phyloP scores from a whole-genome alignment of 2,113 vertebrate species.

The Bettongia penicillata region DNA sequence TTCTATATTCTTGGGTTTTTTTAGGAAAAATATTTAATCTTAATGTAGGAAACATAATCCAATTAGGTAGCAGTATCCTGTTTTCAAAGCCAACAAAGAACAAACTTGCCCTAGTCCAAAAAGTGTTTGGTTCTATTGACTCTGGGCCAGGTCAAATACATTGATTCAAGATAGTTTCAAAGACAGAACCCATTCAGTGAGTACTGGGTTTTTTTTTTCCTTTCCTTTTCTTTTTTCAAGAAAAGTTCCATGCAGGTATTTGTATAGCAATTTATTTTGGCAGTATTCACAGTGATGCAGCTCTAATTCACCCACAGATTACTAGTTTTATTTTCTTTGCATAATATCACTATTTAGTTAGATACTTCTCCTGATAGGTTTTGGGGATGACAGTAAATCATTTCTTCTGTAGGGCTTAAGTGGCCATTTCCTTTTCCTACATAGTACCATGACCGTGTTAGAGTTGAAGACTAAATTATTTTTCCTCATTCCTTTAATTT shows the following conservation, averaged over 20 bases:
- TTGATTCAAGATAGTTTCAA: rapidly evolving
- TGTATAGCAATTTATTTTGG: neutral
- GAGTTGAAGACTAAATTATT: neutral
- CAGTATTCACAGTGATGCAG: rapidly evolving
- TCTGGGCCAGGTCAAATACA: rapidly evolving
- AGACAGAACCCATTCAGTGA: rapidly evolving
- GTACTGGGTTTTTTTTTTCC: neutral
- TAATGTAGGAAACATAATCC: conserved; percentile 42
- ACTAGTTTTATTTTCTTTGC: rapidly evolving
- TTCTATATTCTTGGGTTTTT: conserved; percentile 70
- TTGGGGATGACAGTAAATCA: neutral
- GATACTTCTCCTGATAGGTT: neutral
- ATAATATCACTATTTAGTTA: neutral
- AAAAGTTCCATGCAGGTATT: neutral
- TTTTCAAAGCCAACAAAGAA: neutral
- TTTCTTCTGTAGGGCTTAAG: neutral
- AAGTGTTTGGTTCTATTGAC: neutral
- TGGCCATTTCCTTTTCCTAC: neutral
- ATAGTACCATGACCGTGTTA: neutral
- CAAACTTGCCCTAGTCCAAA: rapidly evolving
- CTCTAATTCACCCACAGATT: neutral
- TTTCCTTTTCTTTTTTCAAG: neutral
- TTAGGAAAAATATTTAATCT: conserved; percentile 69
- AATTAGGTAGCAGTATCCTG: neutral
- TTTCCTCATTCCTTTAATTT: neutral